These are phyloP conservation scores for Probaryconus sp. DNA, from an alignment of 1,140 invertebrate genomes.

Conservation along the genomic window DNA sequence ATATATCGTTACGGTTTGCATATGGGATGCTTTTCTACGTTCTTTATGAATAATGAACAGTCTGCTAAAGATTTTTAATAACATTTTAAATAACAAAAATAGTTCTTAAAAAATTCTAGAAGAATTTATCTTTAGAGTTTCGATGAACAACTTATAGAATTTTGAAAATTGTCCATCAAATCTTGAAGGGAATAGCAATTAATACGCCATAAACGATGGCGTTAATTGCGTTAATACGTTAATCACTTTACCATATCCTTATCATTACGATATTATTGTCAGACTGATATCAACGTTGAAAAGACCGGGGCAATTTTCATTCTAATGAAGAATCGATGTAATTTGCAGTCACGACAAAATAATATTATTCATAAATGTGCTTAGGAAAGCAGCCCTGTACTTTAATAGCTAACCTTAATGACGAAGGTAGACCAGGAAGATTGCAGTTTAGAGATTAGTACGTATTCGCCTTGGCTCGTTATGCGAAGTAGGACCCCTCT, in stretches of 20 bases:
- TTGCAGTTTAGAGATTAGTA: slow-evolving; percentile 61
- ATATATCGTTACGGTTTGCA: slow-evolving; percentile 43
- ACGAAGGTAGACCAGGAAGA: slow-evolving; percentile 58
- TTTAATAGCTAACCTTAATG: slow-evolving; percentile 38
- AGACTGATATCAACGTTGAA: not conserved
- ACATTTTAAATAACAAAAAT: no score
- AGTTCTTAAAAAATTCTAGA: no score
- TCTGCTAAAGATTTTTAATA: no score
- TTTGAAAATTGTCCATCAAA: no score
- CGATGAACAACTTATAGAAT: no score
- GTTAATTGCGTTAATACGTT: no score
- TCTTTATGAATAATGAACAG: slow-evolving; percentile 19
- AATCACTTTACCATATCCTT: no score
- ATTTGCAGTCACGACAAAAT: slow-evolving; percentile 21
- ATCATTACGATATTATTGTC: no score
- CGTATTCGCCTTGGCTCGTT: slow-evolving; percentile 55
- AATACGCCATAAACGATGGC: no score
- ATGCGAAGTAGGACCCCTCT: slow-evolving; percentile 39
- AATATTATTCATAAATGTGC: slow-evolving; percentile 40
- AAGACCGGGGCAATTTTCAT: slow-evolving; percentile 10
- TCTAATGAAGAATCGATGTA: slow-evolving; percentile 21
- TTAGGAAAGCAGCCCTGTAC: slow-evolving; percentile 40
- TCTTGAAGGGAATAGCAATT: no score
- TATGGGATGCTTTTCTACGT: slow-evolving; percentile 53
- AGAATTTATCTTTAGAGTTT: no score